A percentile compares a stretch with the other conserved stretches of the same genome.
phyloP scores from a whole-genome alignment of 2,797 vertebrate species.

The Phylloscopus collybita region DNA sequence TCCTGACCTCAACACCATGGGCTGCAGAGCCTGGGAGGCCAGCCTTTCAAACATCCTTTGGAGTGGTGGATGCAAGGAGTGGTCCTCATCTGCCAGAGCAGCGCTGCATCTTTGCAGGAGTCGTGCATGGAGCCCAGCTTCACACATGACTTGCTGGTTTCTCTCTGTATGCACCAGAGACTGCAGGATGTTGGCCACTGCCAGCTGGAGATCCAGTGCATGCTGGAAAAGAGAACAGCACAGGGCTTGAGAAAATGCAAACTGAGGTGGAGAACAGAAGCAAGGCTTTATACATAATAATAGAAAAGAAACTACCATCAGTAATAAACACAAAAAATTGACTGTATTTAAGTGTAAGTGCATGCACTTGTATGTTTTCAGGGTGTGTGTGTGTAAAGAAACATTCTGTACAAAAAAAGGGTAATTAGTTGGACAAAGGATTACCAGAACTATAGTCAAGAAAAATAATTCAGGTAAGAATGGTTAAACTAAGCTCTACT shows the following conservation, averaged over 20 bases:
- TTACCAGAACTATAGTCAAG: not conserved
- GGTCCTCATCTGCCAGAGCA: constrained; percentile 94
- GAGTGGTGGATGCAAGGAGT: constrained; percentile 91
- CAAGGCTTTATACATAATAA: not conserved
- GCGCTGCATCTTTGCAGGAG: constrained; percentile 93
- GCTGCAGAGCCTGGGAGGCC: constrained; percentile 94
- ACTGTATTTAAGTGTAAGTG: not conserved
- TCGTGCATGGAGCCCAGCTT: constrained; percentile 91
- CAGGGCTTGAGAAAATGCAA: not conserved
- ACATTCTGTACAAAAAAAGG: not conserved
- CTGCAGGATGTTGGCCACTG: constrained; percentile 93
- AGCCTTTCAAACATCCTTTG: constrained; percentile 98
- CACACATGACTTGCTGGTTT: constrained; percentile 97
- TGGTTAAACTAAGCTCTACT: not conserved
- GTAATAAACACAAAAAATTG: not conserved
- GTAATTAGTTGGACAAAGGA: not conserved
- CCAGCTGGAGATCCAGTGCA: constrained; percentile 93
- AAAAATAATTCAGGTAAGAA: not conserved
- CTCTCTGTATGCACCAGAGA: constrained; percentile 92
- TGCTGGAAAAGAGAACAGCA: constrained; percentile 78
- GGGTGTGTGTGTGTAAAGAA: not conserved
- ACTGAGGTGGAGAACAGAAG: not conserved
- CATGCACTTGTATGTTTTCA: fast-evolving
- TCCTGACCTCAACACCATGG: constrained; percentile 91
- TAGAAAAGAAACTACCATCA: not conserved